Evolutionary conservation across 1,140 invertebrate species (phyloP), one percentile per base, ranked within the genome.

Genomic region (Ceratosolen solmsi): DNA sequence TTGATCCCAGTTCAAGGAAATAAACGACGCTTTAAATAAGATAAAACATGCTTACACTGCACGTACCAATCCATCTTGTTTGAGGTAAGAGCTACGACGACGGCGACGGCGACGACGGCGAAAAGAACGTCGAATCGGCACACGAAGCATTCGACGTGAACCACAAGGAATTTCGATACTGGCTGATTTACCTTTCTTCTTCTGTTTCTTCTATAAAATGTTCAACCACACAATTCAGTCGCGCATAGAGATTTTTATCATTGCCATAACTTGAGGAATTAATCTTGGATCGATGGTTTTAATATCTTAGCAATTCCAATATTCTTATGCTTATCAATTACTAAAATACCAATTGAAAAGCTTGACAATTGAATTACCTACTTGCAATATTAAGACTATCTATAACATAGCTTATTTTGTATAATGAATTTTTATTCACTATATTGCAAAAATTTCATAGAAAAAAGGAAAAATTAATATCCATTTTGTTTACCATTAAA

Each of bases 21-120:
- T 54, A 38, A 78, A 65, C 27, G 46, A 54, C 46, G 22, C 46
- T 70, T 71, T 72, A 27, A 58, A n/a, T 46, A 71, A 72, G 30
- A 72, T 79, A 68, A 71, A 79, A 79, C 68, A 51, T 49, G 76
- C 74, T 79, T 36, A 65, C 30, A 30, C 41, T 56, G 54, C 27
- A 63, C 54, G 33, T 49, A 60, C 78, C 78, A 63, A 60, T 80
- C 70, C 78, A 80, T 80, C 78, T 72, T 72, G 38, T 20, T 20
- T 9, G 65, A 56, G 9, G 38, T 74, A 36, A 49, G 11, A 49
- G 58, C 41, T 77, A 58, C 79, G 70, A 65, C 56, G 79, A 58
- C 68, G 70, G 38, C 70, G 78, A 46, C 76, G 75, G 63, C 76
- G 76, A 22, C 71, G 70, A 63, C 56, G 79, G 38, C 51, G 58